Evolutionary conservation across 2,797 vertebrate genomes (phyloP), one percentile per base, ranked within the genome.

Genomic region (Lutjanus argentimaculatus): DNA sequence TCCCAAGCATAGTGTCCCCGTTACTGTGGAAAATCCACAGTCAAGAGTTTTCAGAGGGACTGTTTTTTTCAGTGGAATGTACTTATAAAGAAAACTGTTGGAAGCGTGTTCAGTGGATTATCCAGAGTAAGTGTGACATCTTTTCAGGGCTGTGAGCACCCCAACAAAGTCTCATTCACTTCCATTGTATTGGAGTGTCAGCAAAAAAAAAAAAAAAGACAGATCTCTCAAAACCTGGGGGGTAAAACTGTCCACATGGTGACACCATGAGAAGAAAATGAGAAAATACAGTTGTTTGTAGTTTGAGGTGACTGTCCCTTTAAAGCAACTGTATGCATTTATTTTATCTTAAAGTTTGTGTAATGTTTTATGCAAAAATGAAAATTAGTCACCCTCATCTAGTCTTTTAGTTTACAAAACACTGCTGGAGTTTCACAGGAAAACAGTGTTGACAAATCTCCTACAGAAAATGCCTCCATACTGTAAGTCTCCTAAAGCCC

Each of bases 1-100:
- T 65, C 11, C 19, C 16, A 52, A 36, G 30, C 51, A 63, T 30
- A 19, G 14, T 48, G 4, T 63, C 15, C 19, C 19, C 64, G 19
- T 67, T 59, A 19, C 19, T 52, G 43, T 36, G 42, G 72, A 70
- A 74, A 64, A 21, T 52, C 46, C 14, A 48, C 53, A 72, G 63
- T 65, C 15, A 40, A 48, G 55, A 40, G 51, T 56, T 72, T 76
- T 68, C 15, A n/a, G 46, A 13, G 13, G 14, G 22, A 67, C 19
- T 40, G 25, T n/a, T 61, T 74, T 71, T n/a, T 72, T 48, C 7
- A 15, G 14, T 62, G 14, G 9, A 57, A 77, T 70, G 56, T 19
- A 59, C 12, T 46, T 67, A 30, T 49, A 3, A 21, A 51, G 46
- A 40, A n/a, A 71, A 42, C 22, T 43, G 46, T 69, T 70, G 17